Evolutionary conservation across 2,888 invertebrate genomes (phyloP), one percentile per base, ranked within the genome.

Genomic region (Mayetiola destructor): DNA sequence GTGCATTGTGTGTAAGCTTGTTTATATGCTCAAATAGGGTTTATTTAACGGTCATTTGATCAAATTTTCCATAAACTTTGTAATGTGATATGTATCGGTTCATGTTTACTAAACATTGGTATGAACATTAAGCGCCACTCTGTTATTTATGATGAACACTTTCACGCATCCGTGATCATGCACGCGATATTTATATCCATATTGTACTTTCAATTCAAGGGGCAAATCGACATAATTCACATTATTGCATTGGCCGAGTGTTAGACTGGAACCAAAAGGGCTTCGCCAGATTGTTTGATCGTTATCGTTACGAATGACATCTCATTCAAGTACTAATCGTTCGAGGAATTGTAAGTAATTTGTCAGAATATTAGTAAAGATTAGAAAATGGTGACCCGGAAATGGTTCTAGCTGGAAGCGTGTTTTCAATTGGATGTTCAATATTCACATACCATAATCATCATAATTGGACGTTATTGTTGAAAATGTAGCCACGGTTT

Each of bases 31-130:
- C 48, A 48, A 48, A 48, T 48, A 16, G n/a, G 27, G n/a, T 48
- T 48, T 27, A 48, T 48, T 48, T 48, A 48, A 48, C 48, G 48
- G 48, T 48, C 48, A 48, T 48, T 48, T 48, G 48, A 48, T 27
- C 48, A 48, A 48, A 48, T 48, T 48, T 16, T 27, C 27, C n/a
- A 27, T 27, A 48, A 48, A 48, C 48, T 9, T 48, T 6, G 27
- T n/a, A 48, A 48, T 48, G n/a, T n/a, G 27, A 48, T 48, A 48
- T 14, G 48, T 48, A 48, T 48, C 27, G 48, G n/a, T n/a, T n/a
- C 48, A 48, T 27, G n/a, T 48, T n/a, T 48, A 27, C 23, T 42
- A 48, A 36, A 48, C 48, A 48, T 27, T 4, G 48, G 16, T n/a
- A 48, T 27, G 6, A 48, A 27, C 48, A n/a, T 48, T 27, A 48